Conservation (phyloP, 2,797 vertebrate genomes). For the Gymnothorax reevesii region DNA sequence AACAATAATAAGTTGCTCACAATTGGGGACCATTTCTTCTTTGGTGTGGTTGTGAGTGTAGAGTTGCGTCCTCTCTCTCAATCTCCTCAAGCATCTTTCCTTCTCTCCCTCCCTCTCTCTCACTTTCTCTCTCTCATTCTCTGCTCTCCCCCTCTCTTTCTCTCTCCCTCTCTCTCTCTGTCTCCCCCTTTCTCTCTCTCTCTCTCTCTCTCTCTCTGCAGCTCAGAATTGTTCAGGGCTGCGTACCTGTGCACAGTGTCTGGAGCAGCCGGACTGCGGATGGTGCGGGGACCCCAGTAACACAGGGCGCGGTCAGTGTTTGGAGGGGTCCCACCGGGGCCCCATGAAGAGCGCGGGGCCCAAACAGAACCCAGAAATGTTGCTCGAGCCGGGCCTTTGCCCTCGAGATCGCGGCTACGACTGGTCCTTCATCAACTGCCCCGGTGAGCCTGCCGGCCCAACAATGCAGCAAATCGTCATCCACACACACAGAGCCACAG, state of each 20-base stretch:
- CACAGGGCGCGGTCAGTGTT: constrained; percentile 90
- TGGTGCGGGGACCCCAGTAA: constrained; percentile 97
- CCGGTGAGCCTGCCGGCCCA: constrained; percentile 74
- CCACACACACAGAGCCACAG: neutral
- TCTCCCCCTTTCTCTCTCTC: neutral
- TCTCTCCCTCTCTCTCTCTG: too few relatives aligned
- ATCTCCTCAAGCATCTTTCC: too few relatives aligned
- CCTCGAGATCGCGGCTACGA: constrained; percentile 90
- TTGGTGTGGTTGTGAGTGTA: too few relatives aligned
- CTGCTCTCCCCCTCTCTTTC: neutral
- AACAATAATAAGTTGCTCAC: too few relatives aligned
- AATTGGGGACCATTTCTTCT: too few relatives aligned
- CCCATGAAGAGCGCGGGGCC: constrained; percentile 81
- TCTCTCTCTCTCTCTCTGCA: constrained; percentile 47
- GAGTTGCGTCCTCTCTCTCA: too few relatives aligned
- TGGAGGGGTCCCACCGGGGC: constrained; percentile 91
- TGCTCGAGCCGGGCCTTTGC: constrained; percentile 83
- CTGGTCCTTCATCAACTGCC: constrained; percentile 97
- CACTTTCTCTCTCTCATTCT: neutral
- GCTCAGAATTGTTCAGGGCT: constrained; percentile 97
- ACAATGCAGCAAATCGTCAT: neutral
- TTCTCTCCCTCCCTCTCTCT: too few relatives aligned
- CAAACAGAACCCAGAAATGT: constrained; percentile 79
- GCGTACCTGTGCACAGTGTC: constrained; percentile 88
- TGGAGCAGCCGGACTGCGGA: constrained; percentile 94